A percentile compares a stretch with the other conserved stretches of the same genome.
These are phyloP conservation scores for Hydriomena furcata DNA, from an alignment of 2,888 invertebrate genomes.

Conservation along the genomic window DNA sequence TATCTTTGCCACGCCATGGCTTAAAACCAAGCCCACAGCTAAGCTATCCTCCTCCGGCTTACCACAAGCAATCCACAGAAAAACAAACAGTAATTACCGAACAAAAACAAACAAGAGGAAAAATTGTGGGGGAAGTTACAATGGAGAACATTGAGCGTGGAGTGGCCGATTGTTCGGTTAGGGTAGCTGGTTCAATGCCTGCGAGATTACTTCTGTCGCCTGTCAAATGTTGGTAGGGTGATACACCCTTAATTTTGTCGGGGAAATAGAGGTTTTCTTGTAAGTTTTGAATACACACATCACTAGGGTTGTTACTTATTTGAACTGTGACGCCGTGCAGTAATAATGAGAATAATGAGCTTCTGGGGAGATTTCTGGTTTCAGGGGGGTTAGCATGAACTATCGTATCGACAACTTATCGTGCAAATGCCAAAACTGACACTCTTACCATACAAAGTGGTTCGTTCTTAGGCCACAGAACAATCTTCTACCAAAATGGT, in stretches of 20 bases:
- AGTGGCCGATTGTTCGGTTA: slow-evolving; percentile 48
- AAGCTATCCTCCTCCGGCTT: slow-evolving; percentile 32
- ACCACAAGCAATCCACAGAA: slow-evolving; percentile 74
- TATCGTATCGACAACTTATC: too few species aligned
- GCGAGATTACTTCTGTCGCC: slow-evolving; percentile 72
- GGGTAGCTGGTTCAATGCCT: slow-evolving; percentile 65
- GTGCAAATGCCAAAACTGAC: too few species aligned
- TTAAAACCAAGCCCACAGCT: not conserved
- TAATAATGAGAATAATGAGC: too few species aligned
- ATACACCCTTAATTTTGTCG: slow-evolving; percentile 34
- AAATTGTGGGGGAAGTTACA: slow-evolving; percentile 71
- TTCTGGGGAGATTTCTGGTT: too few species aligned
- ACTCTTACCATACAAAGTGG: too few species aligned
- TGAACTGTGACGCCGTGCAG: too few species aligned
- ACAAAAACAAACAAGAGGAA: slow-evolving; percentile 81
- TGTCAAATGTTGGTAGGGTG: slow-evolving; percentile 47
- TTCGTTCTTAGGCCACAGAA: too few species aligned
- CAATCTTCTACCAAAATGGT: too few species aligned
- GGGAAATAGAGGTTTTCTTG: slow-evolving; percentile 23
- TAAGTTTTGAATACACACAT: slow-evolving; percentile 1
- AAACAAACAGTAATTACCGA: slow-evolving; percentile 80
- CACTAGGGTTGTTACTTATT: too few species aligned
- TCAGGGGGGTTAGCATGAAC: too few species aligned
- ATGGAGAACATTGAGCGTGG: slow-evolving; percentile 64
- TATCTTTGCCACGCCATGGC: not conserved